Base-by-base conservation (phyloP, 2,797 vertebrate genomes). In the Gobionotothen gibberifrons region DNA sequence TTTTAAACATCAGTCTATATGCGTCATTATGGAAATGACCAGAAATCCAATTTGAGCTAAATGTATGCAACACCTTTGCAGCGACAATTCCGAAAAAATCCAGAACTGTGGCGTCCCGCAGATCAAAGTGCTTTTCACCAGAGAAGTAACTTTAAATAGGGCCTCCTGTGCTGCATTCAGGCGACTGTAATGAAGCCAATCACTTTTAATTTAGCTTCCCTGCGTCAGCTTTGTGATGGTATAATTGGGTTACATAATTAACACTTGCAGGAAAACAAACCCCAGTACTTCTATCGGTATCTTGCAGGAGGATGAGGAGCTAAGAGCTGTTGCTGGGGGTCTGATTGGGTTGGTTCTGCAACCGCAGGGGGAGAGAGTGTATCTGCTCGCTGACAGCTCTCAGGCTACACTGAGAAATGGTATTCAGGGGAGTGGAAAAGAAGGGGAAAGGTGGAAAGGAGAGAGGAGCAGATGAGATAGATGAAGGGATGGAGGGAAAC, bases 201-300 rank as follows among this genome's bases (percentile, higher is more conserved):
- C 89, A 88, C 90, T 92, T 93, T 91, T 91, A 90, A 91, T 93
- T 93, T 91, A 87, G 85, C 81, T 76, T 87, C 77, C 63, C 85
- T 78, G 84, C 77, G 57, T 91, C 91, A 89, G 76, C 84, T 76
- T 77, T 86, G 78, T 89, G 87, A 93, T 90, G 88, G 85, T 90
- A 76, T 93, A 93, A 93, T 93, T 92, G 90, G 90, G 90, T 92
- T 91, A 92, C 90, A 89, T 91, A 91, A 93, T 93, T 92, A 93
- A 90, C 88, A 87, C 88, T 76, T 76, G 88, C 91, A 85, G 85
- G 85, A 91, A 93, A 93, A 91, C 85, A 92, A 92, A 89, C 83
- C 39, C 13, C 81, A 64, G 67, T 75, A 66, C 76, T 85, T 91
- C 84, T 87, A 86, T 90, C 87, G 68, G 84, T 81, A 77, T 90